Evolutionary conservation across 2,113 vertebrate genomes (phyloP), one percentile per base, ranked within the genome.

Genomic region (Corythoichthys haematopterus): DNA sequence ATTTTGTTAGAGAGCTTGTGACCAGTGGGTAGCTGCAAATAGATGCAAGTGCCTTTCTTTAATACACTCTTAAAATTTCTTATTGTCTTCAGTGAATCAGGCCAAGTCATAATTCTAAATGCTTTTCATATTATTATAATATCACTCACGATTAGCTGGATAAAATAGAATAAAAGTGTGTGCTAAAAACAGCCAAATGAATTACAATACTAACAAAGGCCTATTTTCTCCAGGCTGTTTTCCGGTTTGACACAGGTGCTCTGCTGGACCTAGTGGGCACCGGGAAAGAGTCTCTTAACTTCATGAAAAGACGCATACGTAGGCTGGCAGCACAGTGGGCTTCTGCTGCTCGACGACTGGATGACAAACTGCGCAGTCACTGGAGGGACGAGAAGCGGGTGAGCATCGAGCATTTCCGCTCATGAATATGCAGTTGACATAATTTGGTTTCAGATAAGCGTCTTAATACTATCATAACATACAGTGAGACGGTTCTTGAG

Each of bases 281-380:
- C 0, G 94, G 95, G 52, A 99, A 99, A 80, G 97, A 99, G 70
- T 98, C 97, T 0, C 90, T 98, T 56, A 97, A 92, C 89, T 98
- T 98, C 89, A 99, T 99, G 96, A 97, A 94, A 91, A 94, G 93
- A 76, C 90, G 97, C 72, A 93, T 96, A 62, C 91, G 92, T 74
- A 91, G 94, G 77, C 80, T 98, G 87, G 91, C 90, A 0, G 84
- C 86, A 10, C 95, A 98, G 84, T 99, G 97, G 97, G 90, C 92
- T 10, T 76, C 82, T 4, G 96, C 94, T 0, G 93, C 96, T 33
- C 91, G 76, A 56, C 91, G 90, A 69, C 91, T 98, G 2, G 87
- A 93, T 4, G 86, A 83, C 88, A 94, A 91, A 70, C 90, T 98
- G 65, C 88, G 76, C 33, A 81, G 68, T 3, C 65, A 33, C 67